A percentile compares a stretch with the other conserved stretches of the same genome.
Conservation (phyloP, 1,140 invertebrate species). For the Listronotus oregonensis region DNA sequence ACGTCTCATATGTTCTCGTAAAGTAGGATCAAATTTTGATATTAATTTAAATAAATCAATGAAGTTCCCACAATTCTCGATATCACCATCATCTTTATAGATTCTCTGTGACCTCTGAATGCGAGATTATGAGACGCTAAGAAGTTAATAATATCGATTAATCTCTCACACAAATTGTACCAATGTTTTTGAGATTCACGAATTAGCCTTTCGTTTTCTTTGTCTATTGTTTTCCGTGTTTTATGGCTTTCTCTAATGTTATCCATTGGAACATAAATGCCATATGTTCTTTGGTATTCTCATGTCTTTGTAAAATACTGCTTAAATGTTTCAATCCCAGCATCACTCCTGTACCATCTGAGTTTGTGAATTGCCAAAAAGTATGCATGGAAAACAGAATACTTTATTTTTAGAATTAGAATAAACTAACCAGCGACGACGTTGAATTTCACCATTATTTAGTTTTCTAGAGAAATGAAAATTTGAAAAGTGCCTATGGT, state of each 20-base stretch:
- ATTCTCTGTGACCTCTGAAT: constrained; percentile 39
- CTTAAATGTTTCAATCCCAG: constrained; percentile 50
- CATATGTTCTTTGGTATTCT: no score
- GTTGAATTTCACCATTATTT: constrained; percentile 44
- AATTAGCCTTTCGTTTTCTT: no score
- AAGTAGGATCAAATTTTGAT: constrained; percentile 38
- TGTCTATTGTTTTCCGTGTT: constrained; percentile 44
- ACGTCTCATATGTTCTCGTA: no score
- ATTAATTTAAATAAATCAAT: constrained; percentile 45
- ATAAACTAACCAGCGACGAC: constrained; percentile 43
- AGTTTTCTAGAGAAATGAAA: constrained; percentile 44
- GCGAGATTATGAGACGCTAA: no score
- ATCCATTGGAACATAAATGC: constrained; percentile 46
- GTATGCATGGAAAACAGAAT: constrained; percentile 46
- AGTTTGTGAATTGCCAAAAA: constrained; percentile 48
- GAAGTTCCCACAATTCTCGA: constrained; percentile 38
- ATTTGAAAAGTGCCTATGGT: constrained; percentile 44
- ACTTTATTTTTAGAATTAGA: no score
- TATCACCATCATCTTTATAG: constrained; percentile 33
- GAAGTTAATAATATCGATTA: constrained; percentile 47
- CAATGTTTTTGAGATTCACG: constrained; percentile 47
- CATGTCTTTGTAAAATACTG: constrained; percentile 48
- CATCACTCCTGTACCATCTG: constrained; percentile 46
- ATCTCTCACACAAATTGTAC: constrained; percentile 46
- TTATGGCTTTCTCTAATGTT: constrained; percentile 46